Base-by-base conservation (phyloP, 1,140 invertebrate species). In the Venturia canescens region DNA sequence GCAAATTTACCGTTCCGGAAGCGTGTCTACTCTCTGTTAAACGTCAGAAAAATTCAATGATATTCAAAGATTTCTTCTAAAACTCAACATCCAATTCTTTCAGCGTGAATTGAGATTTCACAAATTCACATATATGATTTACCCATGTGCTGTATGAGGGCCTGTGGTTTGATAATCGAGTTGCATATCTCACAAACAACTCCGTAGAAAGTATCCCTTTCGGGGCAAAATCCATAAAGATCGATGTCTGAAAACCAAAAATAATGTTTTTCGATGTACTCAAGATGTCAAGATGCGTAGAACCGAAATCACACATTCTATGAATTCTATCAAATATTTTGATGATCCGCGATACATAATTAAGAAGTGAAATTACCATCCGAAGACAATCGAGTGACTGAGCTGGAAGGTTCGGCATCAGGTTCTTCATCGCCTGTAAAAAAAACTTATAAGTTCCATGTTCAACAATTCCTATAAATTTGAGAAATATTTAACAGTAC, bases 161-260 rank as follows among this genome's bases (percentile, higher is more conserved):
- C 94, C 91, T 94, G 94, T 72, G 93, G 93, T 91, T 94, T 94
- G 82, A 94, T 93, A 88, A 93, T 93, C 18, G 92, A 92, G 83
- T 94, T 93, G 86, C 94, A 95, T 91, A 94, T 93, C 88, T 94
- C 93, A 88, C 94, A 95, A 84, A 94, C 92, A 18, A 94, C 94
- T 48, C 93, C 93, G 84, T 94, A 93, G 85, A 95, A 92, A 80
- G 91, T 91, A 89, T 94, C 94, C 86, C 93, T 93, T 85, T 94
- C 94, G 48, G 94, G 94, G 83, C 94, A 94, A 83, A 94, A 92
- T 67, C 94, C 94, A 86, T 94, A 94, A 21, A 94, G 91, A 85
- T 93, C 93, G 89, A 94, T 94, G 80, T 92, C 92, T 92, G 87
- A 66, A 91, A 91, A 85, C 84, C 83, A 67, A 71, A 86, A 83